Base-by-base conservation (phyloP, 2,797 vertebrate species). In the Kryptopterus vitreolus region DNA sequence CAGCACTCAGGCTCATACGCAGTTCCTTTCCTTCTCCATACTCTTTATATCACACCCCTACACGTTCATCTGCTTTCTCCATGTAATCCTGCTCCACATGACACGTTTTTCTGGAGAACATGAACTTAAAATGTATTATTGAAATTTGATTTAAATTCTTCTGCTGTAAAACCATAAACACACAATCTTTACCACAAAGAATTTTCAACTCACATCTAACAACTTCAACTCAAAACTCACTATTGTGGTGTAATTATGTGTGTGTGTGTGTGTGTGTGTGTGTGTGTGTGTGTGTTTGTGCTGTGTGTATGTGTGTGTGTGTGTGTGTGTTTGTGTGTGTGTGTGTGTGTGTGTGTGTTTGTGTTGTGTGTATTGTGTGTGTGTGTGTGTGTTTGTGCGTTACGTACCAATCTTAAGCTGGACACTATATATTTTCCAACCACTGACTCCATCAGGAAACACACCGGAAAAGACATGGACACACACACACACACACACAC, bases 381-480 rank as follows among this genome's bases (percentile, higher is more conserved):
- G 68, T 31, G 68, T 61, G 66, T 52, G 46, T 6, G 33, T 71
- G n/a, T 16, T 59, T 53, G 24, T 57, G 63, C 1, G 4, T 1
- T 62, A 77, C 65, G 0, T 92, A 94, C 93, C 91, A 68, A 93
- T 93, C 43, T 94, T 93, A 72, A 94, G 90, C 10, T 93, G 93
- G 18, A 22, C 81, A 4, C 93, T 93, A 91, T 95, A 91, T 95
- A 95, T 75, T 95, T 95, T 76, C 92, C 91, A 68, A 95, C 82
- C 89, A 95, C 94, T 95, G 79, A 10, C 89, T 69, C 70, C 81
- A 82, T 24, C 65, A 78, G 38, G 43, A 82, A n/a, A 84, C n/a
- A 86, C 79, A 86, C 73, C 80, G 69, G 86, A 9, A 18, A 20
- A 24, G 43, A 57, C 20, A 75, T n/a, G 81, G 15, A 81, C 8